phyloP scores from a whole-genome alignment of 2,888 invertebrate genomes.

The Erebia palarica region DNA sequence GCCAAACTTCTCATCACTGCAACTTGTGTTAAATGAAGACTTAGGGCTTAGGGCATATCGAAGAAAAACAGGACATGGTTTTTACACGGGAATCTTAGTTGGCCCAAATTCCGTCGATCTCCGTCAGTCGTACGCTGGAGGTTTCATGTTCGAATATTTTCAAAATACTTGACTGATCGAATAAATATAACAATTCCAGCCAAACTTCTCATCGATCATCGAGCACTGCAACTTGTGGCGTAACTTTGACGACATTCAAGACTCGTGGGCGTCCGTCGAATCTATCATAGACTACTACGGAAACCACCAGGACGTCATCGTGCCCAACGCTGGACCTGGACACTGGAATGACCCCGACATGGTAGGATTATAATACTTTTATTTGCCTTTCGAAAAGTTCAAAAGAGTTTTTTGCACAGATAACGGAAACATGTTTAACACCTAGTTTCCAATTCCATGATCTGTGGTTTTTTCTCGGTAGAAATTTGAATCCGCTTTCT shows the following conservation, averaged over 20 bases:
- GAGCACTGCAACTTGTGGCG: slow-evolving; percentile 97
- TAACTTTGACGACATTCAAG: slow-evolving; percentile 97
- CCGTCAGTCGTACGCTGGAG: no score
- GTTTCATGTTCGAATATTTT: no score
- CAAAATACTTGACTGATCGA: no score
- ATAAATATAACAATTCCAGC: slow-evolving; percentile 72
- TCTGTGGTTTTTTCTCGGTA: no score
- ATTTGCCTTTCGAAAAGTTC: not conserved
- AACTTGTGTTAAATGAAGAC: no score
- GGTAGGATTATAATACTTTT: slow-evolving; percentile 76
- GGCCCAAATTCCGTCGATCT: no score
- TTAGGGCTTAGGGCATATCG: no score
- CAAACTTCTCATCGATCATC: slow-evolving; percentile 93
- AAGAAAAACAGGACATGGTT: no score
- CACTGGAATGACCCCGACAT: slow-evolving; percentile 99
- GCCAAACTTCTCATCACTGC: slow-evolving; percentile 95
- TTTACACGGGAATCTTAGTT: no score
- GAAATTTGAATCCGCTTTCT: no score
- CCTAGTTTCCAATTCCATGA: no score
- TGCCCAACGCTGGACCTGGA: slow-evolving; percentile 96
- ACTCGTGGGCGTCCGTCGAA: slow-evolving; percentile 96
- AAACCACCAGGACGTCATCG: slow-evolving; percentile 94
- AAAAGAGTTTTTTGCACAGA: not conserved
- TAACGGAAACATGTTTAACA: no score
- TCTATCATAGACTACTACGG: slow-evolving; percentile 97